Evolutionary conservation across 2,888 invertebrate genomes (phyloP), one percentile per base, ranked within the genome.

Genomic region (Amphipyra berbera): DNA sequence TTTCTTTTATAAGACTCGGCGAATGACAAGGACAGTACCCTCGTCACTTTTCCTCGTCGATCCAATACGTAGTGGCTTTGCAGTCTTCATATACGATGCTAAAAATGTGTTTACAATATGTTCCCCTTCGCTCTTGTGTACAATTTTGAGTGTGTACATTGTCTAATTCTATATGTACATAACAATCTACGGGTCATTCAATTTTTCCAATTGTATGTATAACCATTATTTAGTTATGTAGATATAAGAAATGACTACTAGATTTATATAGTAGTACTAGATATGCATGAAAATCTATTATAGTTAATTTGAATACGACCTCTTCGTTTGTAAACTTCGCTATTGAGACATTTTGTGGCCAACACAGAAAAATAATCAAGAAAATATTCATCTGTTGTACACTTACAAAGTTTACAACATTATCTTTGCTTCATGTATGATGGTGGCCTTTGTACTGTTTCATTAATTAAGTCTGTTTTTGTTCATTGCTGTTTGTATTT

Each of bases 1-100:
- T 76, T 78, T 79, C 52, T 69, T 61, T 64, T 62, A 63, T 68
- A 69, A 78, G 73, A 75, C 71, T 72, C 58, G 60, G 33, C 60
- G 76, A 74, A 68, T 81, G 78, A 82, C 79, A 82, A 64, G 68
- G 77, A 76, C 72, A 59, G 57, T 56, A 84, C 85, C 85, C 85
- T 83, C 71, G 80, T 85, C 82, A 85, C 62, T 50, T 48, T 64
- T 65, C 63, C 63, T 30, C 6, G 2, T 30, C 7, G 69, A 71
- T 64, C 67, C 61, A 61, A 72, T 21, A 21, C 3, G 21, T 21
- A 21, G 61, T 21, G 56, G 59, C 48, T 68, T 72, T 52, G 41
- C 45, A 21, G 21, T 21, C 21, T 21, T 21, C 21, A 59, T 37
- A 21, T 15, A 38, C 37, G 44, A 52, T 9, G 40, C 44, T 37